A percentile compares a stretch with the other conserved stretches of the same genome.
Conservation (phyloP, 2,888 invertebrate genomes). For the Oligia latruncula region DNA sequence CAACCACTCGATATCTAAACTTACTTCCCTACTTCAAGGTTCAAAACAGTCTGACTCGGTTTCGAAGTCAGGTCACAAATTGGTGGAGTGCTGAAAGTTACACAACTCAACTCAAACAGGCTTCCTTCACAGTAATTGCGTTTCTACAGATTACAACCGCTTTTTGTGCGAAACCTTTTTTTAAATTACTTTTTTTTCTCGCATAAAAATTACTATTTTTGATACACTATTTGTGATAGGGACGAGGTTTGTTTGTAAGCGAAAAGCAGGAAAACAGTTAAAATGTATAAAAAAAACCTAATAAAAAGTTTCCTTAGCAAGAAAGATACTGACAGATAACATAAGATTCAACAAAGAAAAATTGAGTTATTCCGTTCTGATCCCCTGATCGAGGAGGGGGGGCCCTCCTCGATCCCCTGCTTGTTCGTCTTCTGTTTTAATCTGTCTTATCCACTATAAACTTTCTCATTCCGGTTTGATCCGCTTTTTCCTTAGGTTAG, state of each 20-base stretch:
- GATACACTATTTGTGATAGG: background rate
- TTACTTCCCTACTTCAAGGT: background rate
- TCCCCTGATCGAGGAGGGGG: too few relatives aligned
- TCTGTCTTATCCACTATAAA: too few relatives aligned
- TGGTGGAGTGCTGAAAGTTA: background rate
- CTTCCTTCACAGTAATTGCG: background rate
- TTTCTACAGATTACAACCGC: background rate
- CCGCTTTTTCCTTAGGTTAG: background rate
- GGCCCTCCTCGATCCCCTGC: too few relatives aligned
- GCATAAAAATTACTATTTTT: too few relatives aligned
- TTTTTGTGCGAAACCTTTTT: slow-evolving; percentile 20
- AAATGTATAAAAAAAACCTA: background rate
- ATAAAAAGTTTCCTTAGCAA: background rate
- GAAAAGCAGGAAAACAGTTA: background rate
- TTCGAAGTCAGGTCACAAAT: background rate
- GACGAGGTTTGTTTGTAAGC: background rate
- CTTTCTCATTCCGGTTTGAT: too few relatives aligned
- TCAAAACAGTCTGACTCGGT: background rate
- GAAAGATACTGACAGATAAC: background rate
- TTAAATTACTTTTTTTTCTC: background rate
- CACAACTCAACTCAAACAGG: background rate
- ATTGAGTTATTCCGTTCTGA: too few relatives aligned
- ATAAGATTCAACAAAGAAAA: background rate
- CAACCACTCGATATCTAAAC: background rate
- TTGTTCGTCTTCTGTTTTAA: too few relatives aligned